Conservation (phyloP, 2,888 invertebrate genomes). For the Euzetes globulus region DNA sequence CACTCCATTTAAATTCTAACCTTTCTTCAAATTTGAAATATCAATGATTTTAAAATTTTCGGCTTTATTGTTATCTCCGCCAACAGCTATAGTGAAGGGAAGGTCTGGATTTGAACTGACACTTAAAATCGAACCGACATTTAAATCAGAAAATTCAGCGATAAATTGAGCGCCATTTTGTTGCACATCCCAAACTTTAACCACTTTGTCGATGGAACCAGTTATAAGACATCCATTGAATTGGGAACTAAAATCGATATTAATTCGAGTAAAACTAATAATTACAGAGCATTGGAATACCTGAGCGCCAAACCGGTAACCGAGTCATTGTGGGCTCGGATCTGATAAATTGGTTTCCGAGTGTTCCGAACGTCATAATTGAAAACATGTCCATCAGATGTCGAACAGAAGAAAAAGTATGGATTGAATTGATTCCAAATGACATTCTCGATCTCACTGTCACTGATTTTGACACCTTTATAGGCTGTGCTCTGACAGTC, state of each 20-base stretch:
- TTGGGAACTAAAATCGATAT: constrained; percentile 61
- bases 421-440: constrained; percentile 74
- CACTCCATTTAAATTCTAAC: background rate
- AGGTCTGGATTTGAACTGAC: constrained; percentile 66
- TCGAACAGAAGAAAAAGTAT: constrained; percentile 62
- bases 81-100: constrained; percentile 68
- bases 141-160: constrained; percentile 49
- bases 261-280: too few species aligned
- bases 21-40: constrained; percentile 46
- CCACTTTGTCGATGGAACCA: constrained; percentile 66
- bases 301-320: constrained; percentile 58
- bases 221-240: constrained; percentile 70
- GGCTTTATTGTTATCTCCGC: constrained; percentile 69
- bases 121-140: constrained; percentile 39
- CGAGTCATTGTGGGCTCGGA: constrained; percentile 72
- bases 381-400: constrained; percentile 58
- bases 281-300: constrained; percentile 22
- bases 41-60: constrained; percentile 64
- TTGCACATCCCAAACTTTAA: constrained; percentile 73
- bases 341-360: constrained; percentile 59
- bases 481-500: constrained; percentile 31
- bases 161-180: constrained; percentile 48
- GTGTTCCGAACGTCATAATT: constrained; percentile 65
- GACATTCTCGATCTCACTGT: constrained; percentile 76
- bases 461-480: constrained; percentile 62